phyloP scores from a whole-genome alignment of 2,113 vertebrate genomes.

The Neotoma lepida region DNA sequence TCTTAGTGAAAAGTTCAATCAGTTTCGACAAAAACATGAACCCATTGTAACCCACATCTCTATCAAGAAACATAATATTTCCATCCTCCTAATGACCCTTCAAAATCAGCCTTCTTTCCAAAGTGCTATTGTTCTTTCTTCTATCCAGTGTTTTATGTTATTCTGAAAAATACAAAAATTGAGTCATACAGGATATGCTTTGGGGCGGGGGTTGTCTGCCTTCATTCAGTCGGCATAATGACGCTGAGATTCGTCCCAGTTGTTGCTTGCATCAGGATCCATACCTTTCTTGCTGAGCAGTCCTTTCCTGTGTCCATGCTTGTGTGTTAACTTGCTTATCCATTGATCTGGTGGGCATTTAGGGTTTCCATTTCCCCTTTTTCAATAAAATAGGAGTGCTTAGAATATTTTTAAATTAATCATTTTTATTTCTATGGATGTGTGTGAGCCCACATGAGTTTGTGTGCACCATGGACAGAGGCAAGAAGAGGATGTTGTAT shows the following conservation, averaged over 20 bases:
- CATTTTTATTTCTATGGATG: background rate
- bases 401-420: background rate
- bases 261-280: background rate
- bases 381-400: background rate
- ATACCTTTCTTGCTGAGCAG: background rate
- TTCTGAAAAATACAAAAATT: background rate
- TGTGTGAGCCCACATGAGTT: background rate
- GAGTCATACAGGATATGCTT: background rate
- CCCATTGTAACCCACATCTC: background rate
- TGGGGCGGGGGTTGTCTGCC: background rate
- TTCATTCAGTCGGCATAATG: constrained; percentile 14
- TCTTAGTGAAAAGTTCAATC: constrained; percentile 45
- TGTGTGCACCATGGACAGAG: background rate
- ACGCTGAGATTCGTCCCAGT: background rate
- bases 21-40: constrained; percentile 29
- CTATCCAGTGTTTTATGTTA: background rate
- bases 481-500: background rate
- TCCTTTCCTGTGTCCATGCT: background rate
- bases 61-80: constrained; percentile 46
- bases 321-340: background rate
- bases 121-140: constrained; percentile 20
- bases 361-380: background rate
- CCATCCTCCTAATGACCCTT: constrained; percentile 4
- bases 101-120: constrained; percentile 4
- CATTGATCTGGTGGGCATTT: background rate